Evolutionary conservation across 2,113 vertebrate genomes (phyloP).

Genomic region (Lasiurus cinereus): DNA sequence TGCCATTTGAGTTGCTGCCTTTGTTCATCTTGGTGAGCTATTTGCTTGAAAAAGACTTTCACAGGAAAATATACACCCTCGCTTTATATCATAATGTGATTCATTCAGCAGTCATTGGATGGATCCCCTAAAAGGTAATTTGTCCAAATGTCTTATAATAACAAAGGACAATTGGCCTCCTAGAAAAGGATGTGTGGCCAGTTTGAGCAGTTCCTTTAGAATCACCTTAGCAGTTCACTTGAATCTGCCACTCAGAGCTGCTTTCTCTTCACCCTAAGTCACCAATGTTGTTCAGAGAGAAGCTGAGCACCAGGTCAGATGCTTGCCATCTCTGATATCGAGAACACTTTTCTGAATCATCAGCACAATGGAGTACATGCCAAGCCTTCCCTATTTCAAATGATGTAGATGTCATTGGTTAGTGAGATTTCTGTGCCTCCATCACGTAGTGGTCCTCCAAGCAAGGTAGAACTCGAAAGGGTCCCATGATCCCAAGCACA

Average conservation of each 20-base stretch:
- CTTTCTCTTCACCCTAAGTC: background rate
- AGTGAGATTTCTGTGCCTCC: background rate
- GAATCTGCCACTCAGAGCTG: background rate
- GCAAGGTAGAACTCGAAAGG: background rate
- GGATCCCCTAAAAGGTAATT: background rate
- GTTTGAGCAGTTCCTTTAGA: background rate
- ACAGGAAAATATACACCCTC: background rate
- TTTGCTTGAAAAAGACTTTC: background rate
- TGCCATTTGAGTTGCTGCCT: conserved; percentile 8
- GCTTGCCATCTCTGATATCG: background rate
- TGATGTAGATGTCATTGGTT: background rate
- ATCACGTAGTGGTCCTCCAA: background rate
- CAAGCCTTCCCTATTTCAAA: background rate
- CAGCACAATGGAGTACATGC: background rate
- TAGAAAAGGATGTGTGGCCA: background rate
- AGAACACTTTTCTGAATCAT: background rate
- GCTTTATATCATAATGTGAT: background rate
- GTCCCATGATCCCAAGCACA: background rate
- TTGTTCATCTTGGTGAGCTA: background rate
- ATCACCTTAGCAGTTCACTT: background rate
- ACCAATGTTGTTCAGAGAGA: background rate
- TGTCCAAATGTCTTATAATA: background rate
- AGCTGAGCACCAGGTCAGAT: background rate
- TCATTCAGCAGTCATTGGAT: background rate
- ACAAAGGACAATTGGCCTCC: background rate